Base-by-base conservation (phyloP, 1,140 invertebrate genomes). In the Heterodera carotae region DNA sequence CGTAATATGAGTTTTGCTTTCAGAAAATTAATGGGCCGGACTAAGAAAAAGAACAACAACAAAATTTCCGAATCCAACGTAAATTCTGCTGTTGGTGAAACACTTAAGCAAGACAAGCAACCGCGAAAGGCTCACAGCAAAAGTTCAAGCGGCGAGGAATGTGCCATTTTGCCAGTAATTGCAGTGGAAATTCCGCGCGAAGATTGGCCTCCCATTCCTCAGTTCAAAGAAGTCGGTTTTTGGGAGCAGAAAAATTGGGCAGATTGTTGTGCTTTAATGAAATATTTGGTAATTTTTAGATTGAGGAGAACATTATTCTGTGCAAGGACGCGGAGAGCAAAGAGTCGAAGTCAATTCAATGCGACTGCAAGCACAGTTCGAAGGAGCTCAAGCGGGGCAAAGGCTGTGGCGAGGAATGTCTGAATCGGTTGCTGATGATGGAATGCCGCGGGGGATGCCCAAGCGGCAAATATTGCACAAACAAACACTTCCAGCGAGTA, bases 401-500 rank as follows among this genome's bases (percentile, higher is more conserved):
- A 34, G 77, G 39, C 18, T 81, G 80, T 25, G 80, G 66, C 60
- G 76, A 79, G 43, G 75, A 80, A 25, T 81, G 80, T 53, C 59
- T 81, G 22, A 81, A 81, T 64, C 81, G 80, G 8, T 33, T 75
- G 18, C 59, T 81, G 22, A 69, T 74, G 34, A 81, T 81, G 80
- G 80, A 81, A 78, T 81, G 81, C 72, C 77, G 81, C 6, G 34
- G 48, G 36, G 29, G 67, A 18, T 82, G 81, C 68, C 78, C 71
- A n/a, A 39, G 59, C 43, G 80, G 81, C 6, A 82, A 83, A 60
- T 74, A 76, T 31, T 82, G 81, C 60, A 81, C 79, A 1, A 82
- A 82, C 53, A 82, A 83, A 73, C 81, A 73, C 10, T 81, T 82
- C 66, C 81, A 83, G 62, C 74, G 71, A 18, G 80, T 81, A 29